Conservation (phyloP, 2,113 vertebrate species). For the Choloepus hoffmanni region DNA sequence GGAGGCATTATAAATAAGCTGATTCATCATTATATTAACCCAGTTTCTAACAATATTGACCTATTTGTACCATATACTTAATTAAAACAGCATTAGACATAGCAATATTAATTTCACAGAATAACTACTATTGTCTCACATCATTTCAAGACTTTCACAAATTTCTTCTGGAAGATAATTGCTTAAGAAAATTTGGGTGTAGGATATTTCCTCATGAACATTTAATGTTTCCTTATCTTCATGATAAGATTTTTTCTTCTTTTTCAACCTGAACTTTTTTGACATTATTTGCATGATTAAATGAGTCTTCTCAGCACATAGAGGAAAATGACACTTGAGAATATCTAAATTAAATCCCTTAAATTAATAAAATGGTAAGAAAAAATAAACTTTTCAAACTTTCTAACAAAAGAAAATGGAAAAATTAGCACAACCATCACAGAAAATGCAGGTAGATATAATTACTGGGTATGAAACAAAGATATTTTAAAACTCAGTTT, state of each 20-base stretch:
- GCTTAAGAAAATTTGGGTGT: slow-evolving; percentile 6
- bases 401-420: slow-evolving; percentile 18
- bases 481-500: slow-evolving; percentile 2
- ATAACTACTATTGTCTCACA: slow-evolving; percentile 46
- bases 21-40: slow-evolving; percentile 71
- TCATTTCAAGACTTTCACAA: slow-evolving; percentile 60
- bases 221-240: slow-evolving; percentile 4
- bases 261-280: slow-evolving; percentile 41
- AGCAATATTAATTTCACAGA: slow-evolving; percentile 68
- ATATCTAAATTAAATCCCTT: slow-evolving; percentile 31
- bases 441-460: slow-evolving; percentile 36
- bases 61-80: slow-evolving; percentile 70
- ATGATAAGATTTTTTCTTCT: background rate
- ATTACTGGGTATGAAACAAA: slow-evolving; percentile 60
- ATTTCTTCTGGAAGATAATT: slow-evolving; percentile 68
- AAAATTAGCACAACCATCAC: background rate
- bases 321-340: background rate
- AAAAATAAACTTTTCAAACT: slow-evolving; percentile 13
- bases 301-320: background rate
- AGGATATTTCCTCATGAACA: background rate
- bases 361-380: background rate
- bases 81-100: slow-evolving; percentile 72
- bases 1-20: slow-evolving; percentile 68
- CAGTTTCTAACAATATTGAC: slow-evolving; percentile 69
- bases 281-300: slow-evolving; percentile 11